Base-by-base conservation (phyloP, 1,140 invertebrate species). In the Drosophila auraria region DNA sequence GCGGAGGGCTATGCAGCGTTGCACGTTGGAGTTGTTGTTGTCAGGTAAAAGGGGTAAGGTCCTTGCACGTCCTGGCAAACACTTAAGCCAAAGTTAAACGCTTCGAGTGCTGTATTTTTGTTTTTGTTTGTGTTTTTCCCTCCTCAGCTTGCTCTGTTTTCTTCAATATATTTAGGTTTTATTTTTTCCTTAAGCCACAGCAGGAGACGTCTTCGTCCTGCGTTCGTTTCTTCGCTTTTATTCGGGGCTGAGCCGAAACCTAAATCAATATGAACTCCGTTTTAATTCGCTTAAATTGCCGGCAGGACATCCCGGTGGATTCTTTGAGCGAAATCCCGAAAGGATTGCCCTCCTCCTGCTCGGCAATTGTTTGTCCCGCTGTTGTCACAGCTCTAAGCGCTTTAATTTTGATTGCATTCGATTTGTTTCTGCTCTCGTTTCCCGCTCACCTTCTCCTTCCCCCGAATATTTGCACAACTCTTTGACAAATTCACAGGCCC, bases 401-500 rank as follows among this genome's bases (percentile, higher is more conserved):
- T 90, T 90, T 91, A 90, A 86, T 91, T 90, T 90, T 91, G 86
- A 90, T 90, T 90, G 82, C 87, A 86, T 86, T 91, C 86, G 86
- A 89, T 89, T 89, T 87, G 86, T 89, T 87, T 76, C 60, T 82
- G 78, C 54, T 83, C 60, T 70, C 63, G 66, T 64, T 60, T 74
- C 40, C 64, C 51, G 23, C 47, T 20, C 15, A 59, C 69, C 60
- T 63, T 63, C 38, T 59, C 69, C 60, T 63, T 63, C 38, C 61
- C 68, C 45, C 63, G 60, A 61, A 71, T 80, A 62, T 82, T 75
- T 86, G 86, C 86, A 80, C 82, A 86, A 80, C 82, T 90, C 86
- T 91, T 90, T 90, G 87, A 86, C 86, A 91, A 86, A 90, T 90
- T 90, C 86, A 84, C 86, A 90, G 87, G 72, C 12, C 27, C 27